Base-by-base conservation (phyloP, 1,140 invertebrate genomes). In the Drosophila jambulina region DNA sequence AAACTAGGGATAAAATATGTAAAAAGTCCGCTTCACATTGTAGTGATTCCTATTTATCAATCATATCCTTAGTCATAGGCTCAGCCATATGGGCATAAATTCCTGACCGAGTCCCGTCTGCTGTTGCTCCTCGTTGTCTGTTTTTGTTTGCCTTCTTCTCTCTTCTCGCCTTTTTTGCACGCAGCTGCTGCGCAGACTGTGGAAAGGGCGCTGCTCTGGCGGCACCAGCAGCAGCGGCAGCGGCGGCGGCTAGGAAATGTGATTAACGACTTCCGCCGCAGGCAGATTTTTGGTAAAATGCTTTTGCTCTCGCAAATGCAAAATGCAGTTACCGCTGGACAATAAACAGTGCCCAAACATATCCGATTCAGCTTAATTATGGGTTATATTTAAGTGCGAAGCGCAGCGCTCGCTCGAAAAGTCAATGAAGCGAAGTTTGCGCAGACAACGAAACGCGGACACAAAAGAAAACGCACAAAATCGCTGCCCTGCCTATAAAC, bases 391-490 rank as follows among this genome's bases (percentile, higher is more conserved):
- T 81, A 27, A 45, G 15, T 60, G 43, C 29, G 43, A 25, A 42
- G 25, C 38, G 7, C 36, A 49, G 46, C 62, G 63, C 62, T 82
- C 46, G 75, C 49, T 67, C 71, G 77, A 86, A 87, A 86, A 87
- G 84, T 88, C 85, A 87, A 88, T 80, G 77, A 88, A 88, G 84
- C 84, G 84, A 78, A 84, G 77, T 75, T 70, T 65, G 75, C 72
- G 69, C 84, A 86, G 83, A 82, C 83, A 53, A 75, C 75, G 71
- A 80, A 56, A 80, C 71, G 80, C 61, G 61, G 46, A 78, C 80
- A 87, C 84, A 87, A 87, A 88, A 84, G 78, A 90, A 88, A 88
- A 88, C 59, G 51, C 69, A 64, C 80, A 75, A 88, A 65, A 54
- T 46, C 25, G 42, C 29, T 48, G 53, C 9, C n/a, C 23, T n/a